A percentile compares a stretch with the other conserved stretches of the same genome.
Evolutionary conservation across 2,888 invertebrate species (phyloP).

Genomic region (Lamellibrachia satsuma): DNA sequence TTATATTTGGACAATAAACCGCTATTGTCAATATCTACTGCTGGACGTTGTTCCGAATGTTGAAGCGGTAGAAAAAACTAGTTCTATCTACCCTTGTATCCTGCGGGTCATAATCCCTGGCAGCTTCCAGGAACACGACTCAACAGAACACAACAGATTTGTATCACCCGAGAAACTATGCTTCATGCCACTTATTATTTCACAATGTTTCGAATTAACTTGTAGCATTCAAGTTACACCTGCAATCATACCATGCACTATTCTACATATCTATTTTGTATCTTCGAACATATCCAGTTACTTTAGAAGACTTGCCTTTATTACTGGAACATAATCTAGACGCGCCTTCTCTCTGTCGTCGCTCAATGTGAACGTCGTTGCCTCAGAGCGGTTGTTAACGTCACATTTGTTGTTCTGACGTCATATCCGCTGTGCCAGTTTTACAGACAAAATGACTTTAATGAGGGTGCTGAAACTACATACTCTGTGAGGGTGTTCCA

Average conservation of each 20-base stretch:
- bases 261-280: background rate
- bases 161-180: too few relatives aligned
- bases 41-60: too few relatives aligned
- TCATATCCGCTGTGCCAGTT: background rate
- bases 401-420: constrained; percentile 17
- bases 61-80: too few relatives aligned
- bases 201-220: too few relatives aligned
- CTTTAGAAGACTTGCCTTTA: background rate
- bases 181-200: too few relatives aligned
- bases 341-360: background rate
- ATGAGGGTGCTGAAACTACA: background rate
- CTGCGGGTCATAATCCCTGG: too few relatives aligned
- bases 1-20: too few relatives aligned
- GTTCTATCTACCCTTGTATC: too few relatives aligned
- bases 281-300: background rate
- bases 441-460: background rate
- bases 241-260: background rate
- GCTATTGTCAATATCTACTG: too few relatives aligned
- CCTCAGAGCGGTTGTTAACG: background rate
- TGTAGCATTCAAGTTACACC: too few relatives aligned
- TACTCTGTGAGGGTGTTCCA: background rate
- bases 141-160: too few relatives aligned
- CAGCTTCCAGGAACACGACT: too few relatives aligned
- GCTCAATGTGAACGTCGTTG: background rate
- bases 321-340: background rate